Base-by-base conservation (phyloP, 2,113 vertebrate species). In the Petrocephalus zakoni region DNA sequence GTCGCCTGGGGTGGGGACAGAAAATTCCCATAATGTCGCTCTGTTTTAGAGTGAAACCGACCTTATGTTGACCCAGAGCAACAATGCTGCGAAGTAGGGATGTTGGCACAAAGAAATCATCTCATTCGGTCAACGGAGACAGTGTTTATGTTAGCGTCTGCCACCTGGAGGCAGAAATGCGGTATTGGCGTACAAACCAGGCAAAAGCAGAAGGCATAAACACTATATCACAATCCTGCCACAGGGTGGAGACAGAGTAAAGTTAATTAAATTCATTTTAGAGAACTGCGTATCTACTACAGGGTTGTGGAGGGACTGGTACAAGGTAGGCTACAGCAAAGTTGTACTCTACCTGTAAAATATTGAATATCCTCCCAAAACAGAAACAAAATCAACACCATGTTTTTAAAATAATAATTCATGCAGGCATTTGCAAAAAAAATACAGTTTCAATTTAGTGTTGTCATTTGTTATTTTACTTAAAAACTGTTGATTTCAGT, bases 141-240 rank as follows among this genome's bases (percentile, higher is more conserved):
- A 86, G 55, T 81, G 25, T 58, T 87, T 89, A 75, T 83, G 42
- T 51, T 89, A 82, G 51, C 46, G 4, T n/a, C 84, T 19, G 86
- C 88, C 88, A 81, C 81, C 92, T 91, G 82, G 47, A 89, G 91
- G 51, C 21, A 56, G 0, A 10, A 86, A 17, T 83, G 22, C 61
- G 84, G 88, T 10, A 78, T 46, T 87, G 75, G 49, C 75, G 34
- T 3, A 9, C 21, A 49, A 55, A 8, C n/a, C 13, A 22, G 7
- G 53, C 53, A n/a, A 25, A 34, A 53, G 9, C 82, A 85, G 46
- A 85, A 29, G 21, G 5, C 22, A 42, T 10, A 17, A 83, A 21
- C 7, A 5, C 1, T 83, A 10, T 49, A 49, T 49, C 8, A n/a
- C 81, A 83, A 83, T 46, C 19, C 46, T 47, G 37, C 46, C 81